These are phyloP conservation scores for Boloria selene DNA, from an alignment of 2,888 invertebrate genomes.

Conservation along the genomic window DNA sequence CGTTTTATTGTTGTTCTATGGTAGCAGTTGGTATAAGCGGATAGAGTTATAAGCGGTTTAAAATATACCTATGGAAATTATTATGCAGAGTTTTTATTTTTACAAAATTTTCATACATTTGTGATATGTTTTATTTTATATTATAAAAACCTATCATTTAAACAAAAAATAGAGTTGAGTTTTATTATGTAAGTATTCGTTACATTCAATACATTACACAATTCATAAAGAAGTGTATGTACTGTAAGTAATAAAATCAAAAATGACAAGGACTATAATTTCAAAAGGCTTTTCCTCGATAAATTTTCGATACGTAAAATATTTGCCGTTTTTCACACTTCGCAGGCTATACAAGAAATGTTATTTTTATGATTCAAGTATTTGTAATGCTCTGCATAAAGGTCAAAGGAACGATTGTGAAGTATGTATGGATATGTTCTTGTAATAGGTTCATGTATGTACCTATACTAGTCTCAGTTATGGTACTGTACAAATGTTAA, in stretches of 20 bases:
- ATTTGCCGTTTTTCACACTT: conserved; percentile 26
- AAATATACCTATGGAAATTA: too few species aligned
- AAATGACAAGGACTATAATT: conserved; percentile 24
- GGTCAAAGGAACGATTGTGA: conserved; percentile 8
- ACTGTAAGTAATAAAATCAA: conserved; percentile 6
- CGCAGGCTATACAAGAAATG: conserved; percentile 10
- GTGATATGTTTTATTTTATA: too few species aligned
- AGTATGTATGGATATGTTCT: conserved; percentile 8
- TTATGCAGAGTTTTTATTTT: too few species aligned
- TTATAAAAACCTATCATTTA: too few species aligned
- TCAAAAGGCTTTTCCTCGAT: conserved; percentile 22
- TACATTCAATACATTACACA: not conserved
- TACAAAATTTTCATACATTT: too few species aligned
- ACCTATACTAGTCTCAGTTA: too few species aligned
- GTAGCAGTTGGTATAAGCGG: too few species aligned
- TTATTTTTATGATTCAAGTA: conserved; percentile 17
- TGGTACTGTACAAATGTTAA: too few species aligned
- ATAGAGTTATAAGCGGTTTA: too few species aligned
- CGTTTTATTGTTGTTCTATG: too few species aligned
- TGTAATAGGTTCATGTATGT: not conserved
- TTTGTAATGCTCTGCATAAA: conserved; percentile 10
- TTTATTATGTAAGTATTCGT: not conserved
- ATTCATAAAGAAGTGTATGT: not conserved
- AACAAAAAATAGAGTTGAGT: too few species aligned
- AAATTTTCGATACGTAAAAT: conserved; percentile 27